Conservation (phyloP, 2,888 invertebrate species). For the Campoletis raptor region DNA sequence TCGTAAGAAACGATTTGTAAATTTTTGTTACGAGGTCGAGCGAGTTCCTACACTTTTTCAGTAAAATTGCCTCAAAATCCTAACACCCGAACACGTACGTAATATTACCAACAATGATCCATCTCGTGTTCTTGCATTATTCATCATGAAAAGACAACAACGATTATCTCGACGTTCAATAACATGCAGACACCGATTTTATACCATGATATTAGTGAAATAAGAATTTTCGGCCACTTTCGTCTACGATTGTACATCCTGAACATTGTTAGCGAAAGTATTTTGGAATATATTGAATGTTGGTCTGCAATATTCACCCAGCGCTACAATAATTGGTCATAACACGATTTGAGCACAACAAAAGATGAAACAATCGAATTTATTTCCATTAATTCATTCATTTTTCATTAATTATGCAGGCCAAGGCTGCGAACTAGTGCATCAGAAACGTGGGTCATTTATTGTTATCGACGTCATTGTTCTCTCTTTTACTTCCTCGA, state of each 20-base stretch:
- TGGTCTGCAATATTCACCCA: neutral
- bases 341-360: neutral
- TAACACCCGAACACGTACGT: too few species aligned
- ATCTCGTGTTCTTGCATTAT: too few species aligned
- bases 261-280: too few species aligned
- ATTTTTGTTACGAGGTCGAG: too few species aligned
- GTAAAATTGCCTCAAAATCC: too few species aligned
- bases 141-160: neutral
- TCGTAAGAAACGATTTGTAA: too few species aligned
- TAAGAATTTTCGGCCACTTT: too few species aligned
- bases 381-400: neutral
- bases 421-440: constrained; percentile 32
- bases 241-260: too few species aligned
- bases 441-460: neutral
- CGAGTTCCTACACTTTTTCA: too few species aligned
- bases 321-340: neutral
- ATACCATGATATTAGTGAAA: too few species aligned
- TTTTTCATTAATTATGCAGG: constrained; percentile 19
- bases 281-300: neutral
- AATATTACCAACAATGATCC: too few species aligned
- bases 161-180: neutral
- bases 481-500: neutral
- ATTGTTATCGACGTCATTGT: constrained; percentile 25
- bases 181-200: neutral
- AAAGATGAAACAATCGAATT: neutral